A percentile compares a stretch with the other conserved stretches of the same genome.
Evolutionary conservation across 2,113 vertebrate species (phyloP).

Genomic region (Neogobius melanostomus): DNA sequence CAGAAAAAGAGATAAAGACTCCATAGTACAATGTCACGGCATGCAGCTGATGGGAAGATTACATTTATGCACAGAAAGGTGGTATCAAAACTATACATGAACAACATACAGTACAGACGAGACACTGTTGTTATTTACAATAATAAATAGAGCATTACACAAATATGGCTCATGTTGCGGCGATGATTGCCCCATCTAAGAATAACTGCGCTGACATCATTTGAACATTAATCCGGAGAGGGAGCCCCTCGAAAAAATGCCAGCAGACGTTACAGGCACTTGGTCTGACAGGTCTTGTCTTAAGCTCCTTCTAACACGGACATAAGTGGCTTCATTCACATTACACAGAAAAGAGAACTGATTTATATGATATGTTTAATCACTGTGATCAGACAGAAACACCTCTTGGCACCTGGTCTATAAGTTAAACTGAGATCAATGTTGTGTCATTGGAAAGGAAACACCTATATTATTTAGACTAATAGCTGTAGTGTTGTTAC

Average conservation of each 20-base stretch:
- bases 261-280: slow-evolving; percentile 58
- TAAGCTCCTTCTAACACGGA: slow-evolving; percentile 6
- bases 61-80: slow-evolving; percentile 21
- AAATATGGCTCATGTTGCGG: slow-evolving; percentile 43
- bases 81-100: slow-evolving; percentile 46
- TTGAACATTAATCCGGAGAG: slow-evolving; percentile 35
- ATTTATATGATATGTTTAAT: not conserved
- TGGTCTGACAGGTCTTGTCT: slow-evolving; percentile 31
- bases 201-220: slow-evolving; percentile 57
- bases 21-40: slow-evolving; percentile 21
- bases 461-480: too few species aligned
- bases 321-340: not conserved
- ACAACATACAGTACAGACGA: slow-evolving; percentile 9
- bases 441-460: too few species aligned
- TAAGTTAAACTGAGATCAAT: too few species aligned
- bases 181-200: slow-evolving; percentile 36
- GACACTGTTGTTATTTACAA: slow-evolving; percentile 19
- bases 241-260: slow-evolving; percentile 37
- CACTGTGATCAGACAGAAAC: not conserved
- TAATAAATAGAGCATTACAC: slow-evolving; percentile 58
- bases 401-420: not conserved
- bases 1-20: not conserved
- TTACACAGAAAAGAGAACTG: not conserved
- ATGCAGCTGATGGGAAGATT: slow-evolving; percentile 43
- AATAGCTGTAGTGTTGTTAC: too few species aligned